Base-by-base conservation (phyloP, 2,797 vertebrate genomes). In the Nyctibius grandis region DNA sequence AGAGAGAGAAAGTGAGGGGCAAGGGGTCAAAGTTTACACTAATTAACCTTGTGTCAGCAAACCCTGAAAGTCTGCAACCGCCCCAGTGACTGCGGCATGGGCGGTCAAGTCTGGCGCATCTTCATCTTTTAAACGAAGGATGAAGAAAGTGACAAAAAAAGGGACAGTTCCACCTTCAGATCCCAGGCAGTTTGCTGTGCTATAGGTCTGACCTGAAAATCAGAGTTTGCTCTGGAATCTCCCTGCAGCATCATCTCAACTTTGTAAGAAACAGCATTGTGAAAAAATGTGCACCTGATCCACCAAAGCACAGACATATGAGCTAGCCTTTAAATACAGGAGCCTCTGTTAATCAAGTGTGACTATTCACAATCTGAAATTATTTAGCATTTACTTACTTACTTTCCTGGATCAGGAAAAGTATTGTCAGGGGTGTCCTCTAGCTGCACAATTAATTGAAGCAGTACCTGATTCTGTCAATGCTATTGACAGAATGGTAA, bases 11-110 rank as follows among this genome's bases (percentile, higher is more conserved):
- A 90, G 88, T 36, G 15, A 1, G 25, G 68, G 33, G 25, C 67
- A 82, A 75, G 33, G 29, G 89, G 86, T 95, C 84, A 93, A 74
- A 40, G 59, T 64, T 80, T 64, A 72, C 44, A 72, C n/a, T 84
- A 60, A 91, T 95, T 81, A 96, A 89, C 40, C 44, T 60, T 63
- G 36, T 38, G 6, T 45, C 79, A 85, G 78, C 94, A 91, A 92
- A 70, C 59, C 38, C 22, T 51, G 36, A 42, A 72, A 81, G 40
- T 5, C 87, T 85, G 50, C 48, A 73, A 17, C 48, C 0, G 1
- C 45, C 50, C 42, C 76, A 67, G 19, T 15, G 50, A 60, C 54
- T 61, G 48, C 19, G 8, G 79, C 42, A 53, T 2, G 3, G 42
- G 38, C 7, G 0, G 31, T 6, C 44, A 60, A 4, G 15, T 22